These are phyloP conservation scores for Caenorhabditis tropicalis DNA, from an alignment of 1,140 invertebrate genomes.

Conservation along the genomic window DNA sequence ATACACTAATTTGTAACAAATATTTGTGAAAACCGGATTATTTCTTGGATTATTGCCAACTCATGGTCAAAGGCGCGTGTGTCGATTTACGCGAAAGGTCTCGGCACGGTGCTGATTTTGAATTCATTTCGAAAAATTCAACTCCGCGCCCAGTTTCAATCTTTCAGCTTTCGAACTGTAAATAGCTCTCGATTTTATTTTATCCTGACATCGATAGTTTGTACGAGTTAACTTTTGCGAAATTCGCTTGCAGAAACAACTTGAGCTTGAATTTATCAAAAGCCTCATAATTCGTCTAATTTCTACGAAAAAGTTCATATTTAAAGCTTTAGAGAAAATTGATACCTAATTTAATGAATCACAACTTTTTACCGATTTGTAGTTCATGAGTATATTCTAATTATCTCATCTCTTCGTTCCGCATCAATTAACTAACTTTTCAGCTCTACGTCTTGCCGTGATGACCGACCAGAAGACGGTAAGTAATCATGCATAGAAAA, in stretches of 20 bases:
- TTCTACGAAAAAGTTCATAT: too few relatives aligned
- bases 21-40: neutral
- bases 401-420: too few relatives aligned
- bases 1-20: too few relatives aligned
- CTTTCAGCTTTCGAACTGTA: neutral
- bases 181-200: neutral
- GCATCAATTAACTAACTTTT: neutral
- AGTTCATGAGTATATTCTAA: too few relatives aligned
- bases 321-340: too few relatives aligned
- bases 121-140: conserved; percentile 8
- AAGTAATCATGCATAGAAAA: neutral
- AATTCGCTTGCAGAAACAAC: too few relatives aligned
- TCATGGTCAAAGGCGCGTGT: conserved; percentile 20
- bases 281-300: too few relatives aligned
- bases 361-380: too few relatives aligned
- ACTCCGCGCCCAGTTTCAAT: neutral
- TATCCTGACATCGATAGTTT: neutral
- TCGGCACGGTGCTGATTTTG: neutral
- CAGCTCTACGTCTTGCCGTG: neutral
- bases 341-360: too few relatives aligned
- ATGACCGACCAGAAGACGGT: conserved; percentile 33
- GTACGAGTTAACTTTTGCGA: too few relatives aligned
- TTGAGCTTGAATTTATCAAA: too few relatives aligned
- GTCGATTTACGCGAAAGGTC: conserved; percentile 16
- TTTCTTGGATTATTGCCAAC: conserved; percentile 5